Conservation (phyloP, 2,888 invertebrate species). For the Scaptomyza cyrtandrae region DNA sequence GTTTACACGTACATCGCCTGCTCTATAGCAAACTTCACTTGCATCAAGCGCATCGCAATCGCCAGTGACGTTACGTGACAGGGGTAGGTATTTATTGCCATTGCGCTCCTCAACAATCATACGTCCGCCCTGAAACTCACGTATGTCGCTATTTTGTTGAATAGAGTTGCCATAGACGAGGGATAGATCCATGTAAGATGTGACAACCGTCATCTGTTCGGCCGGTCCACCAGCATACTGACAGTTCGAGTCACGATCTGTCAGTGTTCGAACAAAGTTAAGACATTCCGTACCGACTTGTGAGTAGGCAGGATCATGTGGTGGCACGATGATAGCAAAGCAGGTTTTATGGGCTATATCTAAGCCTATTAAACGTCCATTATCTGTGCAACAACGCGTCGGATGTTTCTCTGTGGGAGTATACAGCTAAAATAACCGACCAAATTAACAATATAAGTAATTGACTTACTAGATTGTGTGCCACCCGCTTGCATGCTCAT, state of each 20-base stretch:
- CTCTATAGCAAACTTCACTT: constrained; percentile 90
- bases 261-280: constrained; percentile 89
- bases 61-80: constrained; percentile 88
- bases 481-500: constrained; percentile 85
- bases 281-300: constrained; percentile 87
- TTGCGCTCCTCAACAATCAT: constrained; percentile 87
- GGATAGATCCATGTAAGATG: constrained; percentile 89
- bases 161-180: constrained; percentile 91
- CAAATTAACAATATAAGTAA: not conserved
- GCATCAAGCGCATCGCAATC: constrained; percentile 88
- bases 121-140: constrained; percentile 89
- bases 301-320: constrained; percentile 86
- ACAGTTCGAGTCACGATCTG: constrained; percentile 87
- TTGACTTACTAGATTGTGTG: constrained; percentile 89
- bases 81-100: constrained; percentile 90
- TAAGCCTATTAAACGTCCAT: constrained; percentile 86
- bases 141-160: constrained; percentile 87
- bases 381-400: constrained; percentile 87
- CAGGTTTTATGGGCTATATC: constrained; percentile 83
- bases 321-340: constrained; percentile 87
- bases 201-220: constrained; percentile 87
- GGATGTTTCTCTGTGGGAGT: constrained; percentile 85
- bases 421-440: not conserved
- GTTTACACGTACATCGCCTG: constrained; percentile 87
- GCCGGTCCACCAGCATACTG: constrained; percentile 86